Percentiles rank a stretch among this genome's conserved stretches.
These are phyloP conservation scores for Leptopilina clavipes DNA, from an alignment of 1,140 invertebrate genomes.

Conservation along the genomic window DNA sequence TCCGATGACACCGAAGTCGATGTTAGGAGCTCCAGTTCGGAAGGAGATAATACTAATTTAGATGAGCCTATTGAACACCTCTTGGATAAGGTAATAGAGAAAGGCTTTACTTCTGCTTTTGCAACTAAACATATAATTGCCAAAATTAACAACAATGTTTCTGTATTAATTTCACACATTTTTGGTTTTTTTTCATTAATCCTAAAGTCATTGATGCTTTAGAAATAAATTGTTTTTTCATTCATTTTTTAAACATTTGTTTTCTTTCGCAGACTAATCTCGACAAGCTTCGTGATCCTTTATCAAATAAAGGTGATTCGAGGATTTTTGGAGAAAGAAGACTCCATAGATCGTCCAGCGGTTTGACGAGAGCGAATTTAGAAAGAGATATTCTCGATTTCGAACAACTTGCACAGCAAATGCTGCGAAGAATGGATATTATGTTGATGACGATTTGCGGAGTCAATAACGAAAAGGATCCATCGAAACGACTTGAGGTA, in stretches of 20 bases:
- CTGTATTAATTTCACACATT: background rate
- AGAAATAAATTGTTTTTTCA: background rate
- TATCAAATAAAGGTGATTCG: slow-evolving; percentile 26
- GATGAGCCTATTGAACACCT: slow-evolving; percentile 65
- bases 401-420: slow-evolving; percentile 77
- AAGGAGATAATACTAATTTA: slow-evolving; percentile 66
- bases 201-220: background rate
- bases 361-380: slow-evolving; percentile 66
- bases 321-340: slow-evolving; percentile 46
- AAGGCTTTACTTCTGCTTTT: slow-evolving; percentile 3
- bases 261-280: slow-evolving; percentile 50
- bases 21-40: slow-evolving; percentile 66
- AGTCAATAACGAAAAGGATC: slow-evolving; percentile 80
- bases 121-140: background rate
- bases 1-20: slow-evolving; percentile 79
- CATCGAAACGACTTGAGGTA: slow-evolving; percentile 80
- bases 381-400: slow-evolving; percentile 76
- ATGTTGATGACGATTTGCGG: slow-evolving; percentile 81
- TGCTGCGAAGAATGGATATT: slow-evolving; percentile 81
- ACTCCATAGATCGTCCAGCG: slow-evolving; percentile 37
- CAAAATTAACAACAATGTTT: background rate
- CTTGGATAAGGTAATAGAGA: slow-evolving; percentile 68
- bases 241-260: slow-evolving; percentile 18
- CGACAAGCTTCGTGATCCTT: slow-evolving; percentile 45
- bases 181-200: background rate